Evolutionary conservation across 2,113 vertebrate genomes (phyloP), one percentile per base, ranked within the genome.

Genomic region (Dryoscopus gambensis): DNA sequence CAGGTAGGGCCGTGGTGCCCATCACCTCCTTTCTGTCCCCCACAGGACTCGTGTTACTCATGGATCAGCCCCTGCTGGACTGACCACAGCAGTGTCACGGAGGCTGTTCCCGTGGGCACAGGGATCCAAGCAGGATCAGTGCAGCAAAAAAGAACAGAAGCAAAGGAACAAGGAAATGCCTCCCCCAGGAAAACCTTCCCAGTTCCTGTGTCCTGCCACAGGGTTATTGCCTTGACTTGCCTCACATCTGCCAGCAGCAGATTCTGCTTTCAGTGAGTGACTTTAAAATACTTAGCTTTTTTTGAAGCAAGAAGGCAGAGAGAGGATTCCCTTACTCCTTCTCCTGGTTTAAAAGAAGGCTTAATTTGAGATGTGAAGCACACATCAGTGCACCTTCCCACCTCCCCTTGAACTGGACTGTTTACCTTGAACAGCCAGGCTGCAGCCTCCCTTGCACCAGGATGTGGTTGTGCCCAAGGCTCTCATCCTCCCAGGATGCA

Each of bases 351-450:
- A 73, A 55, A 15, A 77, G 49, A 81, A 50, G 22, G 47, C 21
- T 78, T 73, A 49, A 69, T 56, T 52, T 84, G 80, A 87, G 52
- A 65, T n/a, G n/a, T 62, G 75, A 92, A 67, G 67, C 71, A 57
- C 30, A 75, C n/a, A 75, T 42, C 44, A 88, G 67, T 55, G 78
- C 73, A 73, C 52, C 71, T 89, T 76, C 39, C 55, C 60, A 64
- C 50, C 81, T 89, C 62, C 27, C 59, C 49, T 70, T 56, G 37
- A 89, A 83, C 77, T 90, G 84, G 39, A 82, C 93, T 91, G 65
- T 96, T 95, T 89, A 96, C 63, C 40, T 93, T 76, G 91, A 95
- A 64, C 87, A 87, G 84, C 25, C 47, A 30, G 47, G 28, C 62
- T 62, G 47, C 83, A 95, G 84, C 50, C 46, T 82, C 31, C 86